Conservation (phyloP, 2,113 vertebrate genomes). For the Corythaixoides concolor region DNA sequence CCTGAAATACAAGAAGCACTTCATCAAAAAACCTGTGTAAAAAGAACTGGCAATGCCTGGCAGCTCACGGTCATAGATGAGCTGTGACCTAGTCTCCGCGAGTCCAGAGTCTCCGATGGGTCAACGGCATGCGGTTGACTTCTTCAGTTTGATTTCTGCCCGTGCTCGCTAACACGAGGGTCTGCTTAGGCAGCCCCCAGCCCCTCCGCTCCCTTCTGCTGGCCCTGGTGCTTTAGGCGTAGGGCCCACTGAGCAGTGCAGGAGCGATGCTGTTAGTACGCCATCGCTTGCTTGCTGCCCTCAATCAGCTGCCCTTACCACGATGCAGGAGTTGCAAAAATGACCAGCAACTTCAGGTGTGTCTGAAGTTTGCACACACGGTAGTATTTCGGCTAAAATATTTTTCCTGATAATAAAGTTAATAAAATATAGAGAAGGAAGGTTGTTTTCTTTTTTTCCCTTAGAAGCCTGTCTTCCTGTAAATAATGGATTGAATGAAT, state of each 20-base stretch:
- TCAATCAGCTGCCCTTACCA: neutral
- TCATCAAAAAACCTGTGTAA: neutral
- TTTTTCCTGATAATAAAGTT: neutral
- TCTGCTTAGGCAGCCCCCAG: neutral
- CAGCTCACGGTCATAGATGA: neutral
- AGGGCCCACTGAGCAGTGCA: fast-evolving
- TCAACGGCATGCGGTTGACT: fast-evolving
- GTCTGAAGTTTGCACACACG: fast-evolving
- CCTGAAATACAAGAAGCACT: neutral
- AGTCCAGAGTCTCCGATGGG: neutral
- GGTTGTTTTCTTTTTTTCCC: fast-evolving
- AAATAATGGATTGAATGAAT: neutral
- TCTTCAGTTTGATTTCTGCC: neutral
- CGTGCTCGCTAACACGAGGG: fast-evolving
- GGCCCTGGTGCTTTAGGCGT: fast-evolving
- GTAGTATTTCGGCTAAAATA: neutral
- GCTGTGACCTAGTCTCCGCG: neutral
- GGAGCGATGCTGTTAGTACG: fast-evolving
- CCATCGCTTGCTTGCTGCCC: neutral
- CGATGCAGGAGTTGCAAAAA: neutral
- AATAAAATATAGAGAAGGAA: neutral
- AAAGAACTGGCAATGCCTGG: neutral
- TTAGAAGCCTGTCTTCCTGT: neutral
- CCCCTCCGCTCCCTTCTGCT: neutral
- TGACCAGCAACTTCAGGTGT: neutral